Evolutionary conservation across 2,797 vertebrate genomes (phyloP).

Genomic region (Zalophus californianus): DNA sequence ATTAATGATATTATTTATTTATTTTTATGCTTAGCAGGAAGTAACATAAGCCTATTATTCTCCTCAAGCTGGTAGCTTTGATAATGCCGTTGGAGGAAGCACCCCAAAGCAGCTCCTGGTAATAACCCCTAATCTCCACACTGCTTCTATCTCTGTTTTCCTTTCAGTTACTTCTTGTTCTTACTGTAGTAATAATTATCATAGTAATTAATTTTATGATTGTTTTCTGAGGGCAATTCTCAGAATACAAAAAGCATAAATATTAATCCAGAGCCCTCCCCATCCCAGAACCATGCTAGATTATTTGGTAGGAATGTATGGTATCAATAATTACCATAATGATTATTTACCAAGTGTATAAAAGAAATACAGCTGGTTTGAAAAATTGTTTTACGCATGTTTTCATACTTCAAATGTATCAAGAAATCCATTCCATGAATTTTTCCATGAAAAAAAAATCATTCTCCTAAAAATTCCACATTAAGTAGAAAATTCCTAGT

Average conservation of each 20-base stretch:
- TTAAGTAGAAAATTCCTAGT: neutral
- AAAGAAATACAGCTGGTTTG: neutral
- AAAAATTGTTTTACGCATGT: neutral
- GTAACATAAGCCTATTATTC: neutral
- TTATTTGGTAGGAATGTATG: neutral
- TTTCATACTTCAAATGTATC: neutral
- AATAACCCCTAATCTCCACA: neutral
- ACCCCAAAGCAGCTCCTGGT: neutral
- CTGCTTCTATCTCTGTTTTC: neutral
- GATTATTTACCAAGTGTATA: neutral
- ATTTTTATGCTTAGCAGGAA: neutral
- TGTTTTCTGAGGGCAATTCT: neutral
- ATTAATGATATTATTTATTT: neutral
- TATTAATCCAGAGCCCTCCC: neutral
- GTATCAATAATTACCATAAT: neutral
- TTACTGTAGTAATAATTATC: neutral
- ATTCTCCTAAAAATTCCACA: neutral
- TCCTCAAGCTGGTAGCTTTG: neutral
- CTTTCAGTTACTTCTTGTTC: neutral
- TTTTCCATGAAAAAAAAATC: neutral
- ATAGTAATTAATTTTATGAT: neutral
- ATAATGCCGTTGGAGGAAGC: neutral
- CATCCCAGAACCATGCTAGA: neutral
- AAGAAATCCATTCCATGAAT: neutral
- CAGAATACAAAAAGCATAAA: neutral